A percentile compares a stretch with the other conserved stretches of the same genome.
phyloP scores from a whole-genome alignment of 2,888 invertebrate species.

The Thymelicus sylvestris region DNA sequence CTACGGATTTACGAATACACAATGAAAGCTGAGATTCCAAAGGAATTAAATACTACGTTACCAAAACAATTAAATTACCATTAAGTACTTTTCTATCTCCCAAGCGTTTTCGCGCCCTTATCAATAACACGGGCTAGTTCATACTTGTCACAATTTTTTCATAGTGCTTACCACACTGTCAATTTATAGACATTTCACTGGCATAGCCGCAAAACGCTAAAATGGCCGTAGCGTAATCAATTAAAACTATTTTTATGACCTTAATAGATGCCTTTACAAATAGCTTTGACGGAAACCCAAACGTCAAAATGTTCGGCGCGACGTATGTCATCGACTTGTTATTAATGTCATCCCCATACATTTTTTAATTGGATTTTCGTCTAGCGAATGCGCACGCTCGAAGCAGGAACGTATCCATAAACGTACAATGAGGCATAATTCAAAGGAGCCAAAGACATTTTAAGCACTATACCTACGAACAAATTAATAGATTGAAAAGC shows the following conservation, averaged over 20 bases:
- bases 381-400: not conserved
- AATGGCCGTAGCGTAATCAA: not conserved
- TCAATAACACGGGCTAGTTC: constrained; percentile 10
- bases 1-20: constrained; percentile 36
- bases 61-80: constrained; percentile 41
- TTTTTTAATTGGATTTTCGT: not conserved
- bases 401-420: too few relatives aligned
- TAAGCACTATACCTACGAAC: constrained; percentile 18
- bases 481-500: constrained; percentile 34
- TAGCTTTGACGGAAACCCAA: not conserved
- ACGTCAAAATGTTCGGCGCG: not conserved
- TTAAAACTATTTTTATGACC: not conserved
- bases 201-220: too few relatives aligned
- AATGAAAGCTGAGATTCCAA: constrained; percentile 50
- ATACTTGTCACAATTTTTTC: not conserved
- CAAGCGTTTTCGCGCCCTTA: constrained; percentile 46
- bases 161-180: not conserved
- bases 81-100: constrained; percentile 55
- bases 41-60: constrained; percentile 32
- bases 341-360: not conserved
- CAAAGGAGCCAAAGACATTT: not conserved
- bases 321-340: not conserved
- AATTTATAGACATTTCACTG: too few relatives aligned
- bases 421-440: not conserved
- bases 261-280: not conserved